Evolutionary conservation across 2,797 vertebrate genomes (phyloP).

Genomic region (Coregonus suidteri): DNA sequence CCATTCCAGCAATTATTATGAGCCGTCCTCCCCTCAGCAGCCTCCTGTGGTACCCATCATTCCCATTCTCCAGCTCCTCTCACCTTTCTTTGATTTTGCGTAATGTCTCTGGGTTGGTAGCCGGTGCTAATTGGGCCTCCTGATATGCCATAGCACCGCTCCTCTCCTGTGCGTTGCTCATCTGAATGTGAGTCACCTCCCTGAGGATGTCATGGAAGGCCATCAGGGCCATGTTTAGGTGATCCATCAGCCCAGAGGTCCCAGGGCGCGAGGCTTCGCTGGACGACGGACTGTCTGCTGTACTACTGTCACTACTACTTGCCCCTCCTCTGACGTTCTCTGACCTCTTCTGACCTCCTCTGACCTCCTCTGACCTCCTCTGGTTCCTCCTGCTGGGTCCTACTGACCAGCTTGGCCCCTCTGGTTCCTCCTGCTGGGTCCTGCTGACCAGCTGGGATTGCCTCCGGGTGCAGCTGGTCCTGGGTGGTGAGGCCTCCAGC

Average conservation of each 20-base stretch:
- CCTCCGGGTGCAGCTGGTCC: conserved; percentile 70
- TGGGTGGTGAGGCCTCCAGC: conserved; percentile 71
- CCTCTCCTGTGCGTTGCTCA: conserved; percentile 41
- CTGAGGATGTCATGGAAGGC: conserved; percentile 81
- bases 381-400: conserved; percentile 40
- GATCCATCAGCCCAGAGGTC: conserved; percentile 70
- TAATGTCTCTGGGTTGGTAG: conserved; percentile 78
- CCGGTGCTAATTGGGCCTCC: conserved; percentile 64
- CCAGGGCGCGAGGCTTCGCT: conserved; percentile 64
- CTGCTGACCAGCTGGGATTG: too few relatives aligned
- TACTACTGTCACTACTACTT: conserved; percentile 55
- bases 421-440: conserved; percentile 44
- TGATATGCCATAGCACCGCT: conserved; percentile 9
- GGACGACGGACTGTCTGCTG: conserved; percentile 43
- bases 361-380: conserved; percentile 26
- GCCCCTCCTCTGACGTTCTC: conserved; percentile 35
- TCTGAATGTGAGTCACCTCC: conserved; percentile 68
- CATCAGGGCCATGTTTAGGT: conserved; percentile 62
- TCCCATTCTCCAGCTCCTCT: conserved; percentile 12
- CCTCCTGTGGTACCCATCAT: too few relatives aligned
- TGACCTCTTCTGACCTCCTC: conserved; percentile 22
- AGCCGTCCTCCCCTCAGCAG: too few relatives aligned
- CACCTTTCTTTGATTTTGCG: conserved; percentile 83
- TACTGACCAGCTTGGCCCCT: not conserved
- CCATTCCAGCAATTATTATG: not conserved